phyloP scores from a whole-genome alignment of 2,797 vertebrate species.

The Peromyscus aztecus region DNA sequence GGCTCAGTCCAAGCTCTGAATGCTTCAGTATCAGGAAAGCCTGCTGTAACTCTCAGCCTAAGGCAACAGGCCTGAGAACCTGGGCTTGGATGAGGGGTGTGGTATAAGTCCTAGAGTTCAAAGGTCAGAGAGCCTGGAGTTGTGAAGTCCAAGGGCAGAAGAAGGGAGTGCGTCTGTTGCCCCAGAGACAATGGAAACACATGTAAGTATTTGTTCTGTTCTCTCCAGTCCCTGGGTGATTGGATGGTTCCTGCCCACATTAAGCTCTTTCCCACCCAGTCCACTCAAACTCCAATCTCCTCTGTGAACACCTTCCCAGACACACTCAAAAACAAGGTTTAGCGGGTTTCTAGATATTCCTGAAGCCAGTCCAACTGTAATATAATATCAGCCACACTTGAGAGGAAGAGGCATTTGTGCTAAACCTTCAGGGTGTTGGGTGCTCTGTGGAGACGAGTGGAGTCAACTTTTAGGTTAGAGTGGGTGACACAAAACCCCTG shows the following conservation, averaged over 20 bases:
- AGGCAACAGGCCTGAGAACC: neutral
- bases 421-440: neutral
- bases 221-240: neutral
- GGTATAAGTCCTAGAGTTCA: neutral
- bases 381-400: neutral
- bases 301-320: neutral
- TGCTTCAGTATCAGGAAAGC: neutral
- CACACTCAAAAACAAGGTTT: neutral
- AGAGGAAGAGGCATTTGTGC: neutral
- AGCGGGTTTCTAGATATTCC: neutral
- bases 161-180: neutral
- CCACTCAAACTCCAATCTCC: neutral
- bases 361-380: neutral
- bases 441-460: neutral
- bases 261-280: neutral
- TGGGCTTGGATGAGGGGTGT: too few species aligned
- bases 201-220: too few species aligned
- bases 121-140: neutral
- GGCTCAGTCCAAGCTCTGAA: neutral
- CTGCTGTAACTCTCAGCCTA: neutral
- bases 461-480: neutral
- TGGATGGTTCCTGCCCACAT: neutral
- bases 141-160: neutral
- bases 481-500: neutral
- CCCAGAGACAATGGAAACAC: neutral